A percentile compares a stretch with the other conserved stretches of the same genome.
These are phyloP conservation scores for Drosophila vallismaia DNA, from an alignment of 2,888 invertebrate species.

Conservation along the genomic window DNA sequence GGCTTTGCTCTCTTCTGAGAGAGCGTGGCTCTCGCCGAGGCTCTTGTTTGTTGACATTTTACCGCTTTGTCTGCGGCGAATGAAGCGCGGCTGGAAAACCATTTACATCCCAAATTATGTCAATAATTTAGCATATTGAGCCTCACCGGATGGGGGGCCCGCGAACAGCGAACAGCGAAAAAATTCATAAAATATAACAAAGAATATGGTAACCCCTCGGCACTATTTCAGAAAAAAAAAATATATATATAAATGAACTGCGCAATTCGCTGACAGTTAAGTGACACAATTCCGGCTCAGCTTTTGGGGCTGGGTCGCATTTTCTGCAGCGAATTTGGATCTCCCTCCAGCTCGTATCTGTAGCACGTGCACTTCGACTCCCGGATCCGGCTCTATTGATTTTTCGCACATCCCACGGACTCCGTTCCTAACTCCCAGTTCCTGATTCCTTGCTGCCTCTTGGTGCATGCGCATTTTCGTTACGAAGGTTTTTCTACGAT, in stretches of 20 bases:
- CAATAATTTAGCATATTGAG: constrained; percentile 66
- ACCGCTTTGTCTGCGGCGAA: constrained; percentile 25
- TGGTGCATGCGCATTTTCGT: constrained; percentile 47
- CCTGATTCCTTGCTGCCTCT: constrained; percentile 8
- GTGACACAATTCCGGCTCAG: constrained; percentile 66
- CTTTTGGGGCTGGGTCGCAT: constrained; percentile 40
- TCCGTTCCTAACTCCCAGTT: constrained; percentile 13
- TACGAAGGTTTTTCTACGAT: constrained; percentile 27
- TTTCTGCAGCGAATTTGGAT: constrained; percentile 32
- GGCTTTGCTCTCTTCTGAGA: constrained; percentile 12
- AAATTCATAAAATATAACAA: constrained; percentile 8
- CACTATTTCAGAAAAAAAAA: neutral
- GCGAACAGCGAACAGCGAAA: neutral
- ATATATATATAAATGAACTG: constrained; percentile 11
- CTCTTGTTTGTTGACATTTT: constrained; percentile 71
- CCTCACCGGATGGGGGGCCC: constrained; percentile 23
- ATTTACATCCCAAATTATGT: constrained; percentile 40
- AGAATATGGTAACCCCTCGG: constrained; percentile 4
- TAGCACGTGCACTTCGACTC: constrained; percentile 45
- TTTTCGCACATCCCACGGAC: constrained; percentile 58
- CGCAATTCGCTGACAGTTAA: constrained; percentile 62
- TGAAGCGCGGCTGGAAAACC: constrained; percentile 19
- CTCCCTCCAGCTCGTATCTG: constrained; percentile 1
- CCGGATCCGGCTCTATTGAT: constrained; percentile 61
- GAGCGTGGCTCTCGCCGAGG: constrained; percentile 16